Evolutionary conservation across 2,797 vertebrate species (phyloP), one percentile per base, ranked within the genome.

Genomic region (Helostoma temminkii): DNA sequence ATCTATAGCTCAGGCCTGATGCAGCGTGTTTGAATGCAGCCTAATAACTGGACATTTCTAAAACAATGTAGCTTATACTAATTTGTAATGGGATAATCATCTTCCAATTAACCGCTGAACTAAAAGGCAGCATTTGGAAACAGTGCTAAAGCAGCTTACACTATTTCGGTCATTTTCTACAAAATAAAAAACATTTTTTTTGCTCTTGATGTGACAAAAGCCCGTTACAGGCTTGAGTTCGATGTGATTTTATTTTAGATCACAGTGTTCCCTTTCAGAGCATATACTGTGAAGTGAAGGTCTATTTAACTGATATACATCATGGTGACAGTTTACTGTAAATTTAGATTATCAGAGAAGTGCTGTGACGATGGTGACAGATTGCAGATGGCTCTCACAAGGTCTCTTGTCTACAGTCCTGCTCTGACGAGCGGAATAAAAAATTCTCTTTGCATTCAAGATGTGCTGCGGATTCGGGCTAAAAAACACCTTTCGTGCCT

Each of bases 331-430:
- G 72, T 85, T 80, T 91, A 90, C 90, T 91, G 92, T 92, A 92
- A 89, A 92, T 91, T 88, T 87, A 86, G 88, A 90, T 91, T 77
- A 91, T 90, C 84, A 86, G 87, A 89, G 85, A 90, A 91, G 88
- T 89, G 90, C 84, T 77, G 76, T 68, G 85, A 84, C 74, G 71
- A 84, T 78, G 9, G 81, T 92, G 89, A 92, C 88, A 82, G 84
- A 90, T 90, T 87, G 82, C 87, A 87, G 59, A 76, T 84, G 84
- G 72, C 74, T 74, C 71, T 65, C 80, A 55, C 84, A 91, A 91
- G 89, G 87, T 91, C 88, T 84, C 78, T 19, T 78, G 82, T 89
- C 86, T 83, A 18, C 74, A 74, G 68, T 48, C 32, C 43, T 74
- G 62, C 56, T 42, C n/a, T 57, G 70, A 68, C 66, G 59, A 49